These are phyloP conservation scores for Ptilodon capucinus DNA, from an alignment of 2,888 invertebrate genomes.

Conservation along the genomic window DNA sequence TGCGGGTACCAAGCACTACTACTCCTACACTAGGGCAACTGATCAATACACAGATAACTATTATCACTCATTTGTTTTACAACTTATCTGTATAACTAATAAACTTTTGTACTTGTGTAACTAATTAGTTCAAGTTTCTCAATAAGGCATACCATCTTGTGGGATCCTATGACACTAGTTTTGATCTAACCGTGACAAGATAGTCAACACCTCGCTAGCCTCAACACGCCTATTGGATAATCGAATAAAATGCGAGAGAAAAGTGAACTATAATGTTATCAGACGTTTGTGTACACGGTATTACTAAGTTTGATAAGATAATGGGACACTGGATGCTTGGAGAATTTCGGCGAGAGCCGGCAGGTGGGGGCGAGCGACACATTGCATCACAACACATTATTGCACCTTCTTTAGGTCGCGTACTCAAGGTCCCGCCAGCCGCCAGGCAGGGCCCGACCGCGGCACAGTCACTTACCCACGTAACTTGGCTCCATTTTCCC, in stretches of 20 bases:
- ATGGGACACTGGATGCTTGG: constrained; percentile 2
- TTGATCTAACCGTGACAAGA: neutral
- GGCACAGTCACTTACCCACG: constrained; percentile 66
- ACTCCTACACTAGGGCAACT: too few species aligned
- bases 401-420: constrained; percentile 28
- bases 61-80: too few species aligned
- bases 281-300: constrained; percentile 42
- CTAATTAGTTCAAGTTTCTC: too few species aligned
- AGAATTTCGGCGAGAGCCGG: constrained; percentile 1
- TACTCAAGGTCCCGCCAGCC: constrained; percentile 47
- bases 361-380: constrained; percentile 10
- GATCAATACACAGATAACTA: too few species aligned
- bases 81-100: too few species aligned
- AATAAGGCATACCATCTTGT: too few species aligned
- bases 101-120: too few species aligned
- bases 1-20: too few species aligned
- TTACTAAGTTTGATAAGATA: constrained; percentile 59
- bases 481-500: constrained; percentile 64
- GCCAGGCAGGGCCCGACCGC: constrained; percentile 10
- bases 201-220: neutral
- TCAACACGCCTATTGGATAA: constrained; percentile 29
- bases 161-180: neutral
- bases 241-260: constrained; percentile 33
- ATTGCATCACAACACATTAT: constrained; percentile 32
- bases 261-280: constrained; percentile 44